Percentiles rank a stretch among this genome's conserved stretches.
Evolutionary conservation across 2,797 vertebrate species (phyloP).

Genomic region (Tangara arthus): DNA sequence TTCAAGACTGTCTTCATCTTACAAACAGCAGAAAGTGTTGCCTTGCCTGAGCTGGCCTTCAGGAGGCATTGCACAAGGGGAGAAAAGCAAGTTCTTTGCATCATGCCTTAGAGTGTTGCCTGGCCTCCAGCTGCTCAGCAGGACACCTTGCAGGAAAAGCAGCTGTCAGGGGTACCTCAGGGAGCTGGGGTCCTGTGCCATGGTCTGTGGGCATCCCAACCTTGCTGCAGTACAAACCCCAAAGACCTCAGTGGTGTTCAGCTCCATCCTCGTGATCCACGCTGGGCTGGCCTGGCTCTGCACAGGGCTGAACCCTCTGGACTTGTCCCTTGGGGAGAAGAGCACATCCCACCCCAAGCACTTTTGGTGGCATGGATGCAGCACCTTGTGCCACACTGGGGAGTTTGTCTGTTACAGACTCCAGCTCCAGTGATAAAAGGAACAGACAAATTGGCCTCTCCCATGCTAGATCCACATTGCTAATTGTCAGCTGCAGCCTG

Average conservation of each 20-base stretch:
- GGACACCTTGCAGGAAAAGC: rapidly evolving
- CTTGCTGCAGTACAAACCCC: not conserved
- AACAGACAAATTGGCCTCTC: not conserved
- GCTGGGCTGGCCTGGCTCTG: not conserved
- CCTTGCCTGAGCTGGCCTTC: not conserved
- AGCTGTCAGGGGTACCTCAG: not conserved
- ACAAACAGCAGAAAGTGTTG: not conserved
- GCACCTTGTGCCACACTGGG: not conserved
- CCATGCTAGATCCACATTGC: not conserved
- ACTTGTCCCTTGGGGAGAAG: not conserved
- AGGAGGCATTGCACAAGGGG: not conserved
- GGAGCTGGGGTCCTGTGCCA: not conserved
- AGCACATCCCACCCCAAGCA: not conserved
- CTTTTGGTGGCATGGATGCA: not conserved
- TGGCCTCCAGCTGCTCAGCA: not conserved
- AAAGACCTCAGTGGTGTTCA: not conserved
- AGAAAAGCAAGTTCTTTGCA: not conserved
- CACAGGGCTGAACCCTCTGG: not conserved
- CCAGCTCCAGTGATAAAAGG: not conserved
- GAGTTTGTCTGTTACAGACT: not conserved
- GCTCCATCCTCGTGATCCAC: rapidly evolving
- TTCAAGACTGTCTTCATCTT: not conserved
- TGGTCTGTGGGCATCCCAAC: too few species aligned
- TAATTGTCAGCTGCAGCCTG: not conserved
- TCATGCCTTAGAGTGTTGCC: not conserved